These are phyloP conservation scores for Metridium senile DNA, from an alignment of 92 coral and sea anemone species.

Conservation along the genomic window DNA sequence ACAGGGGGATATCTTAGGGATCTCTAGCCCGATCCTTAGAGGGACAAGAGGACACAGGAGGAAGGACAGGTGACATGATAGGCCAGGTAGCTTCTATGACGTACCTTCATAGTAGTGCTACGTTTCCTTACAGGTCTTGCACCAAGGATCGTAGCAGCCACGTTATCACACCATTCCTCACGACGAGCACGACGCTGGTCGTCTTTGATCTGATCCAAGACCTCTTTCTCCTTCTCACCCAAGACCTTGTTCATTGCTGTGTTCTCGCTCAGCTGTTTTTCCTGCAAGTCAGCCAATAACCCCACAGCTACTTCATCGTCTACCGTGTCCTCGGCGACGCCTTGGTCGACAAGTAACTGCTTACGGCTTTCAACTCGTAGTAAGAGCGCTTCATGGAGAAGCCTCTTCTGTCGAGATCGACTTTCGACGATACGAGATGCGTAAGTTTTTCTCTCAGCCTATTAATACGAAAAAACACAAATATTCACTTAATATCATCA, in stretches of 20 bases:
- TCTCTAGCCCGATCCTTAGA: too few relatives aligned
- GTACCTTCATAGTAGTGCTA: slow-evolving; percentile 71
- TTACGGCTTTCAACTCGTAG: slow-evolving; percentile 68
- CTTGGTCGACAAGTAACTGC: slow-evolving; percentile 61
- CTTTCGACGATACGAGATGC: slow-evolving; percentile 80
- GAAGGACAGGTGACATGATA: too few relatives aligned
- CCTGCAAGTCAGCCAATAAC: slow-evolving; percentile 87
- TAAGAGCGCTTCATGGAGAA: slow-evolving; percentile 80
- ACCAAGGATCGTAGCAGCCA: slow-evolving; percentile 84
- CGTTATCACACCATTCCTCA: slow-evolving; percentile 96
- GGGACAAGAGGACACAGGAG: too few relatives aligned
- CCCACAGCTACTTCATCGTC: slow-evolving; percentile 79
- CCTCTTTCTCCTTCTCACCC: slow-evolving; percentile 60
- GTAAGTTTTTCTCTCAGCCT: slow-evolving; percentile 80
- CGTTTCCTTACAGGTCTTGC: slow-evolving; percentile 81
- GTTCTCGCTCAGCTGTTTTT: slow-evolving; percentile 83
- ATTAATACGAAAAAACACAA: not conserved
- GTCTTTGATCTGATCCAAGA: slow-evolving; percentile 73
- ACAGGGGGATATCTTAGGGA: too few relatives aligned
- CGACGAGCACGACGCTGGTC: slow-evolving; percentile 95
- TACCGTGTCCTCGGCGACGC: slow-evolving; percentile 68
- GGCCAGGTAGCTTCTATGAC: too few relatives aligned
- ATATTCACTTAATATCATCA: too few relatives aligned
- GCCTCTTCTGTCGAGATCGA: slow-evolving; percentile 67
- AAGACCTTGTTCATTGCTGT: slow-evolving; percentile 69